A percentile compares a stretch with the other conserved stretches of the same genome.
phyloP scores from a whole-genome alignment of 2,797 vertebrate genomes.

The Manis crassicaudata region DNA sequence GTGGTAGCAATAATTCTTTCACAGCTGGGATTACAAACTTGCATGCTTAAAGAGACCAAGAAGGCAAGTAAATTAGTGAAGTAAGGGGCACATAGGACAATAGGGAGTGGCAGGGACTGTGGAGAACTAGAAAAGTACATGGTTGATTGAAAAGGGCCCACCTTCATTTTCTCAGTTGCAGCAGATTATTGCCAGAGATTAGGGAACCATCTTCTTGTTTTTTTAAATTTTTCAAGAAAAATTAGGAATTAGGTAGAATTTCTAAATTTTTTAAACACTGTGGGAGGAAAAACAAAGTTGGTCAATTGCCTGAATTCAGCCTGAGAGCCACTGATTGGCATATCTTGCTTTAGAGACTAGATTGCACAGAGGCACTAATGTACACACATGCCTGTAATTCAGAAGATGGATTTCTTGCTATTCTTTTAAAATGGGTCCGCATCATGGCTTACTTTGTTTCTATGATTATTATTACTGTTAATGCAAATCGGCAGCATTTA shows the following conservation, averaged over 20 bases:
- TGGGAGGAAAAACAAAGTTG: neutral
- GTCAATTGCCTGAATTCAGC: neutral
- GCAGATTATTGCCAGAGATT: neutral
- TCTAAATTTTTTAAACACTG: neutral
- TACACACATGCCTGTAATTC: neutral
- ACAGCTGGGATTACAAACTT: neutral
- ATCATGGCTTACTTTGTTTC: neutral
- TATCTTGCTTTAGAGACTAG: neutral
- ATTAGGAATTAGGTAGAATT: neutral
- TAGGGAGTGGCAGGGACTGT: neutral
- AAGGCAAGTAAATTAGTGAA: neutral
- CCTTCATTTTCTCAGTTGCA: neutral
- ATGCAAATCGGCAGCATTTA: neutral
- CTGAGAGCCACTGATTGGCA: neutral
- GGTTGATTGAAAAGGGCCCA: neutral
- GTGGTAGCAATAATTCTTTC: neutral
- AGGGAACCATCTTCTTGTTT: neutral
- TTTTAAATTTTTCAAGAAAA: neutral
- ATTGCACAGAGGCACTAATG: neutral
- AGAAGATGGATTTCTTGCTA: neutral
- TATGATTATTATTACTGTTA: neutral
- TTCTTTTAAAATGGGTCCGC: neutral
- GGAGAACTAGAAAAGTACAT: neutral
- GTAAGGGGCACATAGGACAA: neutral
- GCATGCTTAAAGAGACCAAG: neutral